Percentiles rank a stretch among this genome's conserved stretches.
phyloP scores from a whole-genome alignment of 2,113 vertebrate genomes.

The Epinephelus cyanopodus region DNA sequence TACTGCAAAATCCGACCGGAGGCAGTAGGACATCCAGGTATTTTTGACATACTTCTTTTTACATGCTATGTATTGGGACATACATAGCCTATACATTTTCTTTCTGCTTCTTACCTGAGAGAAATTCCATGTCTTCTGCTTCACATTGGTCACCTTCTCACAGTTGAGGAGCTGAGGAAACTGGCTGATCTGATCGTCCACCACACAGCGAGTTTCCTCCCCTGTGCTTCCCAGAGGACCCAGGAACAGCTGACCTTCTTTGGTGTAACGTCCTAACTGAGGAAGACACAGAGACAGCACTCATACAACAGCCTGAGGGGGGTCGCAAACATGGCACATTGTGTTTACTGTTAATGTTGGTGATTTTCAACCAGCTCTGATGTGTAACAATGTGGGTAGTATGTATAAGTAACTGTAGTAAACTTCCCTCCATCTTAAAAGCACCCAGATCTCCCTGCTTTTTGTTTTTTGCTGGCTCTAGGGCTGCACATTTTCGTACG shows the following conservation, averaged over 20 bases:
- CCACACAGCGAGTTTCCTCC: constrained; percentile 93
- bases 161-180: constrained; percentile 95
- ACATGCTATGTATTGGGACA: too few species aligned
- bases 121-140: constrained; percentile 95
- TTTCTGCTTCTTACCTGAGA: constrained; percentile 87
- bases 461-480: too few species aligned
- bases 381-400: too few species aligned
- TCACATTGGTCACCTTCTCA: constrained; percentile 90
- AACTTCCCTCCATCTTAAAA: too few species aligned
- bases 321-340: background rate
- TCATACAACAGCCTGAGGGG: background rate
- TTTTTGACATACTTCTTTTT: too few species aligned
- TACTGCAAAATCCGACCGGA: too few species aligned
- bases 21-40: too few species aligned
- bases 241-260: constrained; percentile 92
- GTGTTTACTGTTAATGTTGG: background rate
- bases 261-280: constrained; percentile 94
- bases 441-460: too few species aligned
- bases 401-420: too few species aligned
- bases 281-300: constrained; percentile 4
- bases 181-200: constrained; percentile 89
- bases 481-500: too few species aligned
- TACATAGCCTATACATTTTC: too few species aligned
- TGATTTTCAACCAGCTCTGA: too few species aligned
- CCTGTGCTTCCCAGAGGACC: constrained; percentile 94